phyloP scores from a whole-genome alignment of 2,888 invertebrate species.

The Aplocera efformata region DNA sequence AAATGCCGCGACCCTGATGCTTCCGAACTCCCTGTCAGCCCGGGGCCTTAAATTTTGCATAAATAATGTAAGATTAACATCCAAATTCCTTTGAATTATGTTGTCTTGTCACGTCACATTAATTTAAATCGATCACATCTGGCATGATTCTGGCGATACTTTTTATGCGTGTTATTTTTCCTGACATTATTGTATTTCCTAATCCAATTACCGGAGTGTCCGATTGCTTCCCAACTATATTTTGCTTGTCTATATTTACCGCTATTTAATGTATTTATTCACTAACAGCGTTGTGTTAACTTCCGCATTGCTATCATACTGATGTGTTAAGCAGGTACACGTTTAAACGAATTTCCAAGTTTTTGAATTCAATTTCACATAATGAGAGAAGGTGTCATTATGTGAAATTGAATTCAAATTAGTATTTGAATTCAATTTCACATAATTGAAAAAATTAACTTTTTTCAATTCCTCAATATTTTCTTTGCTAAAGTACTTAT shows the following conservation, averaged over 20 bases:
- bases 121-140: slow-evolving; percentile 4
- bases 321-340: too few species aligned
- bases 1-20: slow-evolving; percentile 27
- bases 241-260: slow-evolving; percentile 2
- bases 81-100: slow-evolving; percentile 6
- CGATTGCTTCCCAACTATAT: slow-evolving; percentile 21
- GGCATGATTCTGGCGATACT: slow-evolving; percentile 7
- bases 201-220: slow-evolving; percentile 13
- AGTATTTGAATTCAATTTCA: too few species aligned
- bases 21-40: slow-evolving; percentile 12
- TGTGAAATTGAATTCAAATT: too few species aligned
- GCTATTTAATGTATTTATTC: not conserved
- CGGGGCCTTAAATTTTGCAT: slow-evolving; percentile 12
- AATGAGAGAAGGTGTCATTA: too few species aligned
- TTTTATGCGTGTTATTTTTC: slow-evolving; percentile 2
- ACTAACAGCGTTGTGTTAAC: slow-evolving; percentile 2
- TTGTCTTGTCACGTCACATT: slow-evolving; percentile 9
- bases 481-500: too few species aligned
- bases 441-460: too few species aligned
- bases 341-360: too few species aligned
- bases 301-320: slow-evolving; percentile 26
- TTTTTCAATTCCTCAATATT: too few species aligned
- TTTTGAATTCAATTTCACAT: too few species aligned
- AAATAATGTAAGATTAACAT: slow-evolving; percentile 4
- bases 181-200: slow-evolving; percentile 16